Conservation (phyloP, 1,140 invertebrate genomes). For the Scaptomyza pallida region DNA sequence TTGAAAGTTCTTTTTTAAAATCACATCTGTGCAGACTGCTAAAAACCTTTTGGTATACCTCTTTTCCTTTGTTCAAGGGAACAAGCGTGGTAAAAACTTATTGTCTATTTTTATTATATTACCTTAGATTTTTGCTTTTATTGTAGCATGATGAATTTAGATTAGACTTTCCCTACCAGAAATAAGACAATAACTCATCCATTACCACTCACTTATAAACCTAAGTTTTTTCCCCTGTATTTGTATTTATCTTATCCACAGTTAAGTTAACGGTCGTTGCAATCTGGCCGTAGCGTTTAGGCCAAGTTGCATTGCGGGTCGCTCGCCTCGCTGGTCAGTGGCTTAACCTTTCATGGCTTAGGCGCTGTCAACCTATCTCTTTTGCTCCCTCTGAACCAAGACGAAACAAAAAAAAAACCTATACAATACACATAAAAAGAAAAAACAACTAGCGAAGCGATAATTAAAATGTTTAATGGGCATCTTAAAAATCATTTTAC, state of each 20-base stretch:
- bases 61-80: too few relatives aligned
- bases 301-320: not conserved
- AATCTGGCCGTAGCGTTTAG: not conserved
- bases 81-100: too few relatives aligned
- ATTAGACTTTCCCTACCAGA: not conserved
- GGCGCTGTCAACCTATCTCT: not conserved
- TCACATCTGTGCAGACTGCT: too few relatives aligned
- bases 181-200: not conserved
- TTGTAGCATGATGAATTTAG: not conserved
- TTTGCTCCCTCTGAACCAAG: not conserved
- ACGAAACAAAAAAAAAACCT: slow-evolving; percentile 27
- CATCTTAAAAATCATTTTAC: slow-evolving; percentile 78
- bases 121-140: not conserved
- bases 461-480: slow-evolving; percentile 80
- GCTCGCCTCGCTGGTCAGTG: slow-evolving; percentile 15
- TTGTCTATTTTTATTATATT: too few relatives aligned
- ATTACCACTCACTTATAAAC: slow-evolving; percentile 9
- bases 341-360: slow-evolving; percentile 1
- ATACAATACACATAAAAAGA: too few relatives aligned
- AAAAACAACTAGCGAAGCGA: slow-evolving; percentile 50
- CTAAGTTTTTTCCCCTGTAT: not conserved
- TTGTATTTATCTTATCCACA: not conserved
- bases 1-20: too few relatives aligned
- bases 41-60: too few relatives aligned
- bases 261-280: not conserved